phyloP scores from a whole-genome alignment of 2,797 vertebrate genomes.

The Poeciliopsis gracilis region DNA sequence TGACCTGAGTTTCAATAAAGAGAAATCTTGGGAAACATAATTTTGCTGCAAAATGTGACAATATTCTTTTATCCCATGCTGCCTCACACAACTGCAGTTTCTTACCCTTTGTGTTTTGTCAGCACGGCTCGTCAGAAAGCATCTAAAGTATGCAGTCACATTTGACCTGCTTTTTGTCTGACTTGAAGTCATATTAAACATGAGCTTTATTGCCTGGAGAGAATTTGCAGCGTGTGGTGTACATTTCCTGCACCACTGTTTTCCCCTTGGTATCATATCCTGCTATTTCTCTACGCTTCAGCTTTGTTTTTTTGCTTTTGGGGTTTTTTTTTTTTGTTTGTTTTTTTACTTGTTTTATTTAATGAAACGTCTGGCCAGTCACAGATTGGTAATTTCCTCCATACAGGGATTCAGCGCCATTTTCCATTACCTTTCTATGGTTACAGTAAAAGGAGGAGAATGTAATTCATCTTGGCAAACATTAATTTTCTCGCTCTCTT shows the following conservation, averaged over 20 bases:
- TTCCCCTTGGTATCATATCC: conserved; percentile 3
- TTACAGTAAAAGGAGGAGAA: conserved; percentile 28
- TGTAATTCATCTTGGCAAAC: conserved; percentile 56
- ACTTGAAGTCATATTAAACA: background rate
- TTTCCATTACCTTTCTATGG: conserved; percentile 33
- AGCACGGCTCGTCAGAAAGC: background rate
- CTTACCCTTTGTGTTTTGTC: background rate
- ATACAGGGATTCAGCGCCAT: conserved; percentile 12
- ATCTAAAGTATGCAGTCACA: background rate
- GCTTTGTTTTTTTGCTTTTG: background rate
- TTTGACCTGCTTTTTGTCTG: background rate
- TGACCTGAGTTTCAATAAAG: background rate
- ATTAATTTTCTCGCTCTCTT: conserved; percentile 56
- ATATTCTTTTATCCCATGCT: background rate
- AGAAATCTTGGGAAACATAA: background rate
- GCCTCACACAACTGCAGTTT: background rate
- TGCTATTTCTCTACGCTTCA: conserved; percentile 6
- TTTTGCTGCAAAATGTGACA: background rate
- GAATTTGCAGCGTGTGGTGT: background rate
- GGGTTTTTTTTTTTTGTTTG: background rate
- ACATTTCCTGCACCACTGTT: background rate
- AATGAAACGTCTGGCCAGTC: conserved; percentile 23
- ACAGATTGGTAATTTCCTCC: conserved; percentile 22
- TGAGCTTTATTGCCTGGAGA: background rate
- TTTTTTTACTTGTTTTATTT: conserved; percentile 2